A percentile compares a stretch with the other conserved stretches of the same genome.
Evolutionary conservation across 2,888 invertebrate genomes (phyloP).

Genomic region (Odiellus spinosus): DNA sequence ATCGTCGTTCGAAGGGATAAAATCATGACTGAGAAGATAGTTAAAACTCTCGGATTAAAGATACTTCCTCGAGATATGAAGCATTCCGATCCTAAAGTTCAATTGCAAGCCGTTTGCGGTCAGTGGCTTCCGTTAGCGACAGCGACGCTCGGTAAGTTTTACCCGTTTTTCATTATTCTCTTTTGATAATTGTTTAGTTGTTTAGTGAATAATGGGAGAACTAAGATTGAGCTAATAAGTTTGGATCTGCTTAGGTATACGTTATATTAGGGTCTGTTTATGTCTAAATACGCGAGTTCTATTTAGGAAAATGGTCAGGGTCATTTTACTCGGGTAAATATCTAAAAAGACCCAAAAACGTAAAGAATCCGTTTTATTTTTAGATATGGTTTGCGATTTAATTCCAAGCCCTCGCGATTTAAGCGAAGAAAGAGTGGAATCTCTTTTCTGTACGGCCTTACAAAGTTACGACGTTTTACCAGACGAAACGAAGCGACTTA

Average conservation of each 20-base stretch:
- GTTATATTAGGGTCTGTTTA: too few species aligned
- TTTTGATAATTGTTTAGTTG: too few species aligned
- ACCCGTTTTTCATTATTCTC: neutral
- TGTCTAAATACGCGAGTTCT: too few species aligned
- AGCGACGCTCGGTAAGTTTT: slow-evolving; percentile 45
- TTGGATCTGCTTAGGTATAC: too few species aligned
- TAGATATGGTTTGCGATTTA: slow-evolving; percentile 55
- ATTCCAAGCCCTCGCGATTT: slow-evolving; percentile 69
- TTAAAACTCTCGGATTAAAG: slow-evolving; percentile 48
- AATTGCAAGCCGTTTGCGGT: slow-evolving; percentile 62
- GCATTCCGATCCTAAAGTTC: slow-evolving; percentile 56
- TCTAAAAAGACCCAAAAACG: too few species aligned
- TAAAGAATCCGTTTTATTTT: slow-evolving; percentile 12
- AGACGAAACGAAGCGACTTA: slow-evolving; percentile 49
- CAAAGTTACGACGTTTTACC: slow-evolving; percentile 49
- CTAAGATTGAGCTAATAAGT: too few species aligned
- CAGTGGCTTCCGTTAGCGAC: slow-evolving; percentile 79
- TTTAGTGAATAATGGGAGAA: too few species aligned
- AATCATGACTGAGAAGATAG: slow-evolving; percentile 32
- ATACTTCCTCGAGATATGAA: slow-evolving; percentile 57
- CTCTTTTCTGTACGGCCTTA: slow-evolving; percentile 51
- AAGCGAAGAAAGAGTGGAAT: slow-evolving; percentile 56
- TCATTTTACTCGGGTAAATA: too few species aligned
- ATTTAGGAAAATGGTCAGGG: too few species aligned
- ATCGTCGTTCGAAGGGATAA: slow-evolving; percentile 49